These are phyloP conservation scores for Ecliptopera silaceata DNA, from an alignment of 2,888 invertebrate species.

Conservation along the genomic window DNA sequence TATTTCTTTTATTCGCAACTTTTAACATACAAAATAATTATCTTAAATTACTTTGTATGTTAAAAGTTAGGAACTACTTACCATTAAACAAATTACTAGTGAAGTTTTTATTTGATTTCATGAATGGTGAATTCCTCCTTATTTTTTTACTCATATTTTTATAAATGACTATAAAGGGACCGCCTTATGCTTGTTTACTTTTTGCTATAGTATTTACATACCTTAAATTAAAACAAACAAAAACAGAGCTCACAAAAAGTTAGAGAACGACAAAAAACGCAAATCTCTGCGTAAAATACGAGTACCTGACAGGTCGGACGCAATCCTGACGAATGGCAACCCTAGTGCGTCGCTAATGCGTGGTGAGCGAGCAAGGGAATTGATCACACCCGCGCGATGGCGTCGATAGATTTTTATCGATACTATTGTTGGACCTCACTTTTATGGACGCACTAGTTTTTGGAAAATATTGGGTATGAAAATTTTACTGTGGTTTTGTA, in stretches of 20 bases:
- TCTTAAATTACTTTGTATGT: too few species aligned
- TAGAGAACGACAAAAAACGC: slow-evolving; percentile 18
- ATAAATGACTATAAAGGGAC: too few species aligned
- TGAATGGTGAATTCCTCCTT: too few species aligned
- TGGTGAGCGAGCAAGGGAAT: slow-evolving; percentile 28
- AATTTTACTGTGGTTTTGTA: slow-evolving; percentile 3
- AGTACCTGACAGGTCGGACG: slow-evolving; percentile 28
- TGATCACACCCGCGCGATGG: slow-evolving; percentile 23
- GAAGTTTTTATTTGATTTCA: too few species aligned
- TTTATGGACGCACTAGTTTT: slow-evolving; percentile 22
- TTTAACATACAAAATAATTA: too few species aligned
- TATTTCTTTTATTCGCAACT: too few species aligned
- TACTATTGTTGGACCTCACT: slow-evolving; percentile 24
- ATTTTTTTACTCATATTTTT: too few species aligned
- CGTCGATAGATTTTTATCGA: slow-evolving; percentile 36
- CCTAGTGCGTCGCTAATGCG: slow-evolving; percentile 30
- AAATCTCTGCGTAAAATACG: slow-evolving; percentile 28
- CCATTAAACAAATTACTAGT: too few species aligned
- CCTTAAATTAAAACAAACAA: slow-evolving; percentile 15
- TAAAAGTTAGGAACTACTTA: too few species aligned
- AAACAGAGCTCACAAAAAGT: slow-evolving; percentile 23
- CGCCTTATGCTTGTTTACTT: neutral
- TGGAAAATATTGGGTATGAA: slow-evolving; percentile 13
- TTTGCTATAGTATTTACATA: too few species aligned
- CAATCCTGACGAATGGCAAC: slow-evolving; percentile 36